Conservation (phyloP, 2,888 invertebrate species). For the Andricus curvator region DNA sequence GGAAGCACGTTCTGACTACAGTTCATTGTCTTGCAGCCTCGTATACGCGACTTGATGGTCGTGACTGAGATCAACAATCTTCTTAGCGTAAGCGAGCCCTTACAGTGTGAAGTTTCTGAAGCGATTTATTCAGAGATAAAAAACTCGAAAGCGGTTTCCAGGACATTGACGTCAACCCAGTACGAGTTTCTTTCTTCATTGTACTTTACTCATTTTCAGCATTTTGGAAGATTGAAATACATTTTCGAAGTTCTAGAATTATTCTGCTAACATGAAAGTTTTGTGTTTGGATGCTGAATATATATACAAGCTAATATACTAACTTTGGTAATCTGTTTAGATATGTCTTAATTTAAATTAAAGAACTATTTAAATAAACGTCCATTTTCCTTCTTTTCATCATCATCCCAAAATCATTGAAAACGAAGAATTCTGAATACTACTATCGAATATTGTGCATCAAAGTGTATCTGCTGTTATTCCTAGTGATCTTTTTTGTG, state of each 20-base stretch:
- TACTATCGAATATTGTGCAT: slow-evolving; percentile 15
- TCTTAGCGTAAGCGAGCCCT: not conserved
- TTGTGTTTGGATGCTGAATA: too few species aligned
- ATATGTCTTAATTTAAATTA: too few species aligned
- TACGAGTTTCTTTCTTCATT: not conserved
- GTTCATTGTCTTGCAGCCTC: slow-evolving; percentile 5
- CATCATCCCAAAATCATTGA: too few species aligned
- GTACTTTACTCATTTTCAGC: not conserved
- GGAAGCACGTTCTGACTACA: slow-evolving; percentile 15
- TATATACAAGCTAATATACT: too few species aligned
- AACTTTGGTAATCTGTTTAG: too few species aligned
- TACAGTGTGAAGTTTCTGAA: not conserved
- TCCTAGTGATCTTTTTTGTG: slow-evolving; percentile 4
- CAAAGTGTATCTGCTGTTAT: slow-evolving; percentile 16
- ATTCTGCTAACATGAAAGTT: too few species aligned
- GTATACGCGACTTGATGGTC: not conserved
- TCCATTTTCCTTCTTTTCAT: too few species aligned
- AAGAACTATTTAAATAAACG: too few species aligned
- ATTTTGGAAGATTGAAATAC: not conserved
- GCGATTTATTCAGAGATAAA: not conserved
- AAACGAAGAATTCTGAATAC: not conserved
- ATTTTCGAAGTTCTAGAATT: not conserved
- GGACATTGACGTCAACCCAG: not conserved
- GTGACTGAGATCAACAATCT: slow-evolving; percentile 17
- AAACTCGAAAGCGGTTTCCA: not conserved